Evolutionary conservation across 2,888 invertebrate genomes (phyloP).

Genomic region (Nomada flava): DNA sequence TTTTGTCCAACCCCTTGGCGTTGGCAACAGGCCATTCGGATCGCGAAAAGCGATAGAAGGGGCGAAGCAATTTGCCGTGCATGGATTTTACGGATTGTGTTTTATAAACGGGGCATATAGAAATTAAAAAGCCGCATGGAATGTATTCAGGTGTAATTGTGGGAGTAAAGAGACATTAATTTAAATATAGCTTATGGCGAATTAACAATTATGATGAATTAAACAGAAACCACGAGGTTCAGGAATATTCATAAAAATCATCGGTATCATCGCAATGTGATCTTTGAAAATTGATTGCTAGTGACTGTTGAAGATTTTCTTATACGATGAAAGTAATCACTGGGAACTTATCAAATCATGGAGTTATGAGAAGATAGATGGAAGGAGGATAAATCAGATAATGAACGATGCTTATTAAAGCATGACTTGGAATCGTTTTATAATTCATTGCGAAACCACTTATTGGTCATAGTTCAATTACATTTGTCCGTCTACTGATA

Average conservation of each 20-base stretch:
- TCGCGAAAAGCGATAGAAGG: constrained; percentile 3
- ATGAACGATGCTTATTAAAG: not conserved
- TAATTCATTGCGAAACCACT: not conserved
- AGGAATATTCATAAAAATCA: too few species aligned
- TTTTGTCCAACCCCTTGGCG: constrained; percentile 13
- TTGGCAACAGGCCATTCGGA: constrained; percentile 32
- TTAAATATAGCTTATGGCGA: too few species aligned
- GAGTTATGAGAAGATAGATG: not conserved
- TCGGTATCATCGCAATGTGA: too few species aligned
- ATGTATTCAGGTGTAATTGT: too few species aligned
- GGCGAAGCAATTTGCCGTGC: not conserved
- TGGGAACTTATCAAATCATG: not conserved
- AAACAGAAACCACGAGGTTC: too few species aligned
- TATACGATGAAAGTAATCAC: not conserved
- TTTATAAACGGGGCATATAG: too few species aligned
- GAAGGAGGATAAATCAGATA: not conserved
- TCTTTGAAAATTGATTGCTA: not conserved
- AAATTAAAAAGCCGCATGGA: too few species aligned
- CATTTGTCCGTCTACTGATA: not conserved
- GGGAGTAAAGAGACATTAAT: too few species aligned
- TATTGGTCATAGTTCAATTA: not conserved
- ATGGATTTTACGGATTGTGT: not conserved
- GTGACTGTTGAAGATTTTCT: constrained; percentile 1
- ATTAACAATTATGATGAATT: too few species aligned
- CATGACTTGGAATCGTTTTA: not conserved